Evolutionary conservation across 2,888 invertebrate species (phyloP), one percentile per base, ranked within the genome.

Genomic region (Nycteola revayana): DNA sequence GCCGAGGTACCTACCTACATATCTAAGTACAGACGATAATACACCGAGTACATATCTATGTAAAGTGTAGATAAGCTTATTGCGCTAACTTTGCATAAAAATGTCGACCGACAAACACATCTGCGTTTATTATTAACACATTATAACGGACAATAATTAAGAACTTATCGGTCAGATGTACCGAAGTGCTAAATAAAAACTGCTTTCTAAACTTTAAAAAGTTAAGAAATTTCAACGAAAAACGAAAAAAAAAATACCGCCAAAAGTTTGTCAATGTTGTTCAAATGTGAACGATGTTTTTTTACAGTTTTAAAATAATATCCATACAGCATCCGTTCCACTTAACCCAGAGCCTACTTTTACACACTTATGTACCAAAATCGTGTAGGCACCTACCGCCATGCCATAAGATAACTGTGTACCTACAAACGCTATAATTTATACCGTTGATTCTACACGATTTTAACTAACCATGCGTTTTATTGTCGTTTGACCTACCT

Each of bases 381-480:
- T 42, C 45, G 51, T 40, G 50, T 45, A 44, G 25, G 30, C 44
- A 58, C 42, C 38, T 43, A 45, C 36, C 37, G 42, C 35, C 59
- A 50, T 45, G 42, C 42, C n/a, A n/a, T n/a, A 21, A 53, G 27
- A 46, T 56, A 58, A 56, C 56, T 56, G 56, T 56, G 42, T 32
- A 44, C 30, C 35, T n/a, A 14, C 55, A 30, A 36, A 47, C 39
- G 40, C 27, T 29, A 42, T 56, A 48, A 54, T 54, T 58, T 56
- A n/a, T n/a, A 56, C 50, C 59, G 59, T 56, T 55, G 50, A 41
- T 43, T 58, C 40, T 25, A 48, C 44, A 43, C 55, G 47, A 50
- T 41, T 58, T 54, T 55, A 33, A 43, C 53, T 43, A 58, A 39
- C 37, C 26, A 44, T 35, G 32, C 40, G 30, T 28, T 17, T 38